Base-by-base conservation (phyloP, 2,888 invertebrate genomes). In the Xestia ashworthii region DNA sequence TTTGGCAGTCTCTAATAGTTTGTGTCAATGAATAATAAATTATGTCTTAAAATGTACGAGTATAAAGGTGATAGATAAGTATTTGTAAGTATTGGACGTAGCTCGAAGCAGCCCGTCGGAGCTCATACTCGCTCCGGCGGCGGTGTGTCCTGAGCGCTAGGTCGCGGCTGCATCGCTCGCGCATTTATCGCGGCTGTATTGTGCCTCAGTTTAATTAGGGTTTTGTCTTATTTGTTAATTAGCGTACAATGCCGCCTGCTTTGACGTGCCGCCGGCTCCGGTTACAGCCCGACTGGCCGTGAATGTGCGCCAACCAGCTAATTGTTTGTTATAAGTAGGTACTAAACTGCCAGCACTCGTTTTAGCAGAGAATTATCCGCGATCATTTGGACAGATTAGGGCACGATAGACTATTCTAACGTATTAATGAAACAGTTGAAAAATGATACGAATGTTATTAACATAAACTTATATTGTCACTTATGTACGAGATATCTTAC, bases 141-240 rank as follows among this genome's bases (percentile, higher is more conserved):
- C 74, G 46, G 80, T 84, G 84, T 80, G 22, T 16, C 22, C 79
- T 0, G 62, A 25, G 87, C 74, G 5, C 48, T 62, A 55, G 53
- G 25, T 11, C 19, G 72, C 41, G 62, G 41, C 81, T 60, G 76
- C 81, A 48, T 25, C 53, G 44, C 41, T 58, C 76, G 48, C 58
- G 70, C 60, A 58, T 62, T 69, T 53, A 60, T 5, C 48, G 55
- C 32, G 55, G 73, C 32, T 44, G 66, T 71, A 84, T 89, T 88
- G 85, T 87, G 75, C 69, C 67, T 67, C 25, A 46, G 81, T 88
- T 89, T 95, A 95, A 95, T 95, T 95, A 95, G 95, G 93, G 93
- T 92, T 91, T 93, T 92, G 86, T 87, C 80, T 89, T 89, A 88
- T 89, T 89, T 88, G 84, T 84, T 86, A 85, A 88, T 89, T 87